phyloP scores from a whole-genome alignment of 1,140 invertebrate species.

The Papilio helenus region DNA sequence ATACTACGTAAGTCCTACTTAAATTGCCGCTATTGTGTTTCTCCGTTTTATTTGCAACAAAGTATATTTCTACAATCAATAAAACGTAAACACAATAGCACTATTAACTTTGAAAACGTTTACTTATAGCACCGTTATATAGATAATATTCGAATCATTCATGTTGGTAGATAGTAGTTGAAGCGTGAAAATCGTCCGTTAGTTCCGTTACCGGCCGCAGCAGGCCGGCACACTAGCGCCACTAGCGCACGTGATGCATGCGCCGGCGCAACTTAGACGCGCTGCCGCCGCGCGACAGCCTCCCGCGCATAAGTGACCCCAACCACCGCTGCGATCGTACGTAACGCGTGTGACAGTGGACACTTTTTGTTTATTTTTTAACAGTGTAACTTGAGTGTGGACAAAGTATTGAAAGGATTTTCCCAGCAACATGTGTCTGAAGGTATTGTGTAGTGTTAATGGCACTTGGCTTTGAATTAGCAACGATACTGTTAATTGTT shows the following conservation, averaged over 20 bases:
- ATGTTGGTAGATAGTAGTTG: slow-evolving; percentile 50
- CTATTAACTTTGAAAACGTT: slow-evolving; percentile 29
- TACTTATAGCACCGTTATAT: slow-evolving; percentile 25
- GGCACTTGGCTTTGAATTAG: slow-evolving; percentile 48
- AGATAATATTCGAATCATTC: slow-evolving; percentile 47
- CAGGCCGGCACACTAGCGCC: slow-evolving; percentile 61
- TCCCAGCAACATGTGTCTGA: slow-evolving; percentile 50
- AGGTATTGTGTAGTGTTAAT: slow-evolving; percentile 50
- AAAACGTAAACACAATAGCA: slow-evolving; percentile 34
- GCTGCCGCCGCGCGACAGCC: slow-evolving; percentile 69
- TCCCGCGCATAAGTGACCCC: slow-evolving; percentile 62
- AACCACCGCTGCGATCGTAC: slow-evolving; percentile 54
- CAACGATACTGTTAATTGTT: slow-evolving; percentile 33
- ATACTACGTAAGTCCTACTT: not conserved
- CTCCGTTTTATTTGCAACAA: slow-evolving; percentile 21
- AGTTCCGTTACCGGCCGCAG: slow-evolving; percentile 62
- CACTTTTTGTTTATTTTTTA: slow-evolving; percentile 51
- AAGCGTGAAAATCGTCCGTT: slow-evolving; percentile 70
- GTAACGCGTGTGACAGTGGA: slow-evolving; percentile 69
- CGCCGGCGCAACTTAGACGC: slow-evolving; percentile 69
- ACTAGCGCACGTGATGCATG: slow-evolving; percentile 69
- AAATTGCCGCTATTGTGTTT: not conserved
- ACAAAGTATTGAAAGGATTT: slow-evolving; percentile 38
- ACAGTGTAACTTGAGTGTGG: slow-evolving; percentile 47
- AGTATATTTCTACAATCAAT: slow-evolving; percentile 17